phyloP scores from a whole-genome alignment of 53 echinoderm and acorn worm genomes.

The Arbacia lixula region DNA sequence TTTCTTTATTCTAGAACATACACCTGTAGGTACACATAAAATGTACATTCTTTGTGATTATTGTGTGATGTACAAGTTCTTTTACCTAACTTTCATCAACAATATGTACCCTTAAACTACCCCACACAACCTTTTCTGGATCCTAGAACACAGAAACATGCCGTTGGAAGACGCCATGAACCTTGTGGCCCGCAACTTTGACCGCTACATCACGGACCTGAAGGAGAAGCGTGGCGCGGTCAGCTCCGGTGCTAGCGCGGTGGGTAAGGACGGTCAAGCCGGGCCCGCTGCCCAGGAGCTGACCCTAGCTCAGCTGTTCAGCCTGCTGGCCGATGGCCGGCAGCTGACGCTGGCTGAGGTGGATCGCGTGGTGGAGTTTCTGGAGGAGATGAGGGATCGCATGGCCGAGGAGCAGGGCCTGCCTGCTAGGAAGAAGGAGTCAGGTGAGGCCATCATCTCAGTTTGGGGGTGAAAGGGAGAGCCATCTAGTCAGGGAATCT shows the following conservation, averaged over 20 bases:
- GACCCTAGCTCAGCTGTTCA: conserved; percentile 92
- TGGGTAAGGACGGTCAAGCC: conserved; percentile 25
- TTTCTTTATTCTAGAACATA: too few relatives aligned
- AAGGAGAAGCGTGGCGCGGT: conserved; percentile 64
- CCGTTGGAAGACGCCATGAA: conserved; percentile 95
- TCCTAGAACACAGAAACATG: conserved; percentile 98
- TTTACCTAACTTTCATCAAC: too few relatives aligned
- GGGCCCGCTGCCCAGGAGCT: conserved; percentile 76
- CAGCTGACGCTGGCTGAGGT: conserved; percentile 91
- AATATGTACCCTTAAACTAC: conserved; percentile 19
- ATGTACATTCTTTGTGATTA: too few relatives aligned
- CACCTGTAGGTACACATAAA: too few relatives aligned
- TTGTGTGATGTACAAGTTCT: too few relatives aligned
- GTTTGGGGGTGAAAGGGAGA: too few relatives aligned
- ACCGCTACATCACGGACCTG: conserved; percentile 90
- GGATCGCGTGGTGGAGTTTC: conserved; percentile 81
- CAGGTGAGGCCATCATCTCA: conserved; percentile 42
- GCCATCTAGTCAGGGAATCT: too few relatives aligned
- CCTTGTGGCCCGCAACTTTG: conserved; percentile 92
- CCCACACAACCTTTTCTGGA: background rate
- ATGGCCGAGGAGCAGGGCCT: conserved; percentile 82
- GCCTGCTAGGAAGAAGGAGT: conserved; percentile 13
- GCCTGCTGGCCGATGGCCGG: conserved; percentile 90
- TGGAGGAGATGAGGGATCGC: conserved; percentile 82
- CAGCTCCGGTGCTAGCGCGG: conserved; percentile 23